Conservation (phyloP, 2,797 vertebrate genomes). For the Myotis findleyi region DNA sequence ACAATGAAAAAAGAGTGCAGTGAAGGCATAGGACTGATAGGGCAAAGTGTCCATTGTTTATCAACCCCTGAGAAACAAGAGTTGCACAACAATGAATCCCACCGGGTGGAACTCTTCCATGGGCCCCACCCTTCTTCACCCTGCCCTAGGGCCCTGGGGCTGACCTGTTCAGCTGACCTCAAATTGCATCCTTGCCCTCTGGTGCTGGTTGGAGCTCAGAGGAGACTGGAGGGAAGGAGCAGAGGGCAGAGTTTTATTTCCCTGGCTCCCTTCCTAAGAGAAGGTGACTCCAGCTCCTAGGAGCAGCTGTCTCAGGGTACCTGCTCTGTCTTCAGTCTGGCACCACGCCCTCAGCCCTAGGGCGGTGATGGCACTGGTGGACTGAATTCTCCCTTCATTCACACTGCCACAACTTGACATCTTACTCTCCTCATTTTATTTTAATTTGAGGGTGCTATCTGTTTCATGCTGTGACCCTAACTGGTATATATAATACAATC, state of each 20-base stretch:
- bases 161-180: too few species aligned
- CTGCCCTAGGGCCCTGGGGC: too few species aligned
- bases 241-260: background rate
- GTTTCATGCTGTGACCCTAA: background rate
- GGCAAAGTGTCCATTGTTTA: background rate
- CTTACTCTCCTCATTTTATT: background rate
- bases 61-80: background rate
- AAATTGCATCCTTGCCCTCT: background rate
- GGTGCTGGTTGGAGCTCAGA: background rate
- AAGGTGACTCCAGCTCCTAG: background rate
- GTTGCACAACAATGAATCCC: background rate
- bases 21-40: background rate
- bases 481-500: background rate
- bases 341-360: background rate
- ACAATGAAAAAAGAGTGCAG: background rate
- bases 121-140: fast-evolving
- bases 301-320: background rate
- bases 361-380: fast-evolving
- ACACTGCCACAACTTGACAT: background rate
- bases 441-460: background rate
- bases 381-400: background rate
- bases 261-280: background rate
- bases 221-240: background rate
- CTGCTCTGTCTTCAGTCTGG: background rate
- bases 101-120: fast-evolving